Base-by-base conservation (phyloP, 1,140 invertebrate genomes). In the Eupristina koningsbergeri region DNA sequence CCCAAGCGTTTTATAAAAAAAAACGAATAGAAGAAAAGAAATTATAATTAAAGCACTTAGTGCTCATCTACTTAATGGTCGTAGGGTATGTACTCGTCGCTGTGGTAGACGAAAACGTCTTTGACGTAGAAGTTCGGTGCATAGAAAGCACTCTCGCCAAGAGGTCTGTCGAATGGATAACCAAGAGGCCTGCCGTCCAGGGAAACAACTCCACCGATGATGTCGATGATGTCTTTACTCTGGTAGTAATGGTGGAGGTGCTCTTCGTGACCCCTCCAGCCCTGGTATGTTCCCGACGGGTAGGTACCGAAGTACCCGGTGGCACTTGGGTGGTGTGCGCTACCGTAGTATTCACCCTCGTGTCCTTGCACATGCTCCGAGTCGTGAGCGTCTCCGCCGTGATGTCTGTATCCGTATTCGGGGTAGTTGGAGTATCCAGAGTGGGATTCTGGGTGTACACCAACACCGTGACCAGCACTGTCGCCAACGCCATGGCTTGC, bases 91-190 rank as follows among this genome's bases (percentile, higher is more conserved):
- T 41, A 67, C 8, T 86, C 85, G 85, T 91, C 91, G 34, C 90
- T 87, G 86, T 92, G 92, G 85, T 91, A 89, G 86, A 93, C 89
- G 64, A 89, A 86, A 82, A 94, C 89, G 26, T 93, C 92, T 26
- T 87, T 88, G 19, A 93, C 88, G 76, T 90, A 87, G 41, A 93
- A 90, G 87, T 93, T 93, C 29, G 89, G 88, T 3, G 90, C 91
- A 69, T 89, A 87, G 82, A 93, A 89, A 2, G 88, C 89, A 39
- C 90, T 89, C 11, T 87, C 67, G n/a, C 88, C 86, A 77, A 93
- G 86, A 3, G 91, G 92, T 87, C 93, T 91, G 83, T 94, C 92
- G 75, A 94, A 90, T 22, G 93, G 93, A 86, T 90, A 94, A 31
- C 93, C 93, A 80, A 93, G 90, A 8, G 93, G 91, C 82, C 87